Percentiles rank a stretch among this genome's conserved stretches.
phyloP scores from a whole-genome alignment of 1,140 invertebrate genomes.

The Eciton burchellii region DNA sequence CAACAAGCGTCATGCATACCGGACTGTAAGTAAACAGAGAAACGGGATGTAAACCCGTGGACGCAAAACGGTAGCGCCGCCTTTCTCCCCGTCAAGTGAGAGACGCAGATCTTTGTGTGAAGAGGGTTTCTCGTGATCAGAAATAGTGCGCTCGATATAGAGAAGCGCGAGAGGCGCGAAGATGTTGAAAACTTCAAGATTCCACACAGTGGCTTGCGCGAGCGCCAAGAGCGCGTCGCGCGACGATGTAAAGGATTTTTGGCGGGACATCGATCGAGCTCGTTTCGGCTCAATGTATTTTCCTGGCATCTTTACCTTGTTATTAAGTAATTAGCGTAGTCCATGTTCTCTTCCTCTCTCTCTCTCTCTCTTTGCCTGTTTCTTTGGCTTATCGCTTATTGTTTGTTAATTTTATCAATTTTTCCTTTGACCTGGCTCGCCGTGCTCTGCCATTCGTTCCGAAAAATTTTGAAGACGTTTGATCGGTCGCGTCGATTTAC shows the following conservation, averaged over 20 bases:
- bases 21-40: constrained; percentile 21
- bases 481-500: neutral
- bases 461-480: neutral
- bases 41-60: constrained; percentile 25
- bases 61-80: neutral
- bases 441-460: no score
- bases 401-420: no score
- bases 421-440: no score
- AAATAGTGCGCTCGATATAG: constrained; percentile 31
- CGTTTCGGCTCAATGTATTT: constrained; percentile 11
- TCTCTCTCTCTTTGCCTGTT: no score
- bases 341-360: no score
- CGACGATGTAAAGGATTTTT: constrained; percentile 6
- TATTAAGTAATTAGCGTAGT: neutral
- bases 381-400: no score
- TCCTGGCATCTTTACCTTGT: neutral
- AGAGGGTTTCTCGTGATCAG: constrained; percentile 8
- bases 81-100: neutral
- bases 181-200: constrained; percentile 23
- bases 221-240: constrained; percentile 15
- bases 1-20: constrained; percentile 20
- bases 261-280: neutral
- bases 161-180: neutral
- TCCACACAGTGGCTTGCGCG: constrained; percentile 4
- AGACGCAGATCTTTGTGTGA: constrained; percentile 14